A percentile compares a stretch with the other conserved stretches of the same genome.
Conservation (phyloP, 2,888 invertebrate species). For the Yponomeuta plumbellus region DNA sequence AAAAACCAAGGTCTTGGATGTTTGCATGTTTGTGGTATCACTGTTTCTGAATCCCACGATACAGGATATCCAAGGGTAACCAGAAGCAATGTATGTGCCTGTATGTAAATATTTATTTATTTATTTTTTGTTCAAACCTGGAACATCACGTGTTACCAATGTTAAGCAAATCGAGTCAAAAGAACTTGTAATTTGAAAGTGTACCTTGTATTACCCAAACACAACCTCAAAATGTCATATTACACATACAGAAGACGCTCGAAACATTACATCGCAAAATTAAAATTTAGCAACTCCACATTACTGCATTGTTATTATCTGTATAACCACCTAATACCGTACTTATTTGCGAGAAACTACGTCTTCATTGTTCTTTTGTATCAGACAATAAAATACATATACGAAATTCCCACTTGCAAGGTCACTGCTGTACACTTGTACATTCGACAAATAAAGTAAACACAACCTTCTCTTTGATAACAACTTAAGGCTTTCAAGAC, state of each 20-base stretch:
- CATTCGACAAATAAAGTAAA: background rate
- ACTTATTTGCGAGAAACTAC: constrained; percentile 1
- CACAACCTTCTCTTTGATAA: background rate
- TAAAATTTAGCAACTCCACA: background rate
- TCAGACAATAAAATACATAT: background rate
- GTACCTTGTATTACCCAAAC: background rate
- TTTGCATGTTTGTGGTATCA: no score
- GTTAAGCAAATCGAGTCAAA: no score
- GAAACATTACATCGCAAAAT: background rate
- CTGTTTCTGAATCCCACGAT: no score
- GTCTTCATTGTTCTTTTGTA: background rate
- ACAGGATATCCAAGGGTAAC: no score
- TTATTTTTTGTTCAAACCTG: no score
- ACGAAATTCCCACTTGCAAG: background rate
- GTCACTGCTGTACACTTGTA: background rate
- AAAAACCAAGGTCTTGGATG: no score
- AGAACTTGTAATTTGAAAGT: no score
- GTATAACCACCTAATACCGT: background rate
- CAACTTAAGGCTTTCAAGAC: background rate
- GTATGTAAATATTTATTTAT: no score
- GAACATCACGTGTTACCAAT: no score
- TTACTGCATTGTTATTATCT: background rate
- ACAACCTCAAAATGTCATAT: background rate
- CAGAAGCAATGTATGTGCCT: no score
- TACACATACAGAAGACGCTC: background rate